Percentiles rank a stretch among this genome's conserved stretches.
These are phyloP conservation scores for Diplodus sargus DNA, from an alignment of 2,797 vertebrate genomes.

Conservation along the genomic window DNA sequence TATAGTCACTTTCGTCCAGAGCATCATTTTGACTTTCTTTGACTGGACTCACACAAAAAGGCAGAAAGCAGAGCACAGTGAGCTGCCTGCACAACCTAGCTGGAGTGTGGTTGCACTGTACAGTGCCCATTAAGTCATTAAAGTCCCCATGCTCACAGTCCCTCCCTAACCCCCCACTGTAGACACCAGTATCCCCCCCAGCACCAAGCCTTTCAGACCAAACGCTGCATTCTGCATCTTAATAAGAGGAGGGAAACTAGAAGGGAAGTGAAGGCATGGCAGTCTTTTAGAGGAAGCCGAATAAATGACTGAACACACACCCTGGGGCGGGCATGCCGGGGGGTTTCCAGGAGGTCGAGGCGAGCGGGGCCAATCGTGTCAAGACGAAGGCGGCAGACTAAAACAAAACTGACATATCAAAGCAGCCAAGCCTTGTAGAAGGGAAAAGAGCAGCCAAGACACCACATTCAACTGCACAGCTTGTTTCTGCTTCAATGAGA, in stretches of 20 bases:
- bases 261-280: constrained; percentile 81
- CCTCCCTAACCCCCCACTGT: constrained; percentile 70
- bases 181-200: constrained; percentile 60
- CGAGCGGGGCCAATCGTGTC: constrained; percentile 78
- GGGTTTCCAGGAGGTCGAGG: constrained; percentile 80
- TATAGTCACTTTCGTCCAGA: constrained; percentile 70
- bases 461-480: constrained; percentile 71
- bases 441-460: constrained; percentile 74
- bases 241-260: constrained; percentile 81
- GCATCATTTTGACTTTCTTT: constrained; percentile 63
- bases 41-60: constrained; percentile 63
- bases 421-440: constrained; percentile 76
- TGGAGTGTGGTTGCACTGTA: constrained; percentile 54
- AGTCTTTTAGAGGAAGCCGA: constrained; percentile 81
- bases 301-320: constrained; percentile 84
- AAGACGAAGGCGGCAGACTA: constrained; percentile 81
- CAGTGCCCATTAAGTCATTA: constrained; percentile 75
- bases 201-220: constrained; percentile 74
- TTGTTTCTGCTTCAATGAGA: constrained; percentile 77
- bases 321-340: constrained; percentile 78
- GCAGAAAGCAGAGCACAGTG: constrained; percentile 54
- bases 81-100: constrained; percentile 52
- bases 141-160: constrained; percentile 60
- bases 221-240: constrained; percentile 77
- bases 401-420: constrained; percentile 85